Evolutionary conservation across 2,797 vertebrate species (phyloP).

Genomic region (Channa striata): DNA sequence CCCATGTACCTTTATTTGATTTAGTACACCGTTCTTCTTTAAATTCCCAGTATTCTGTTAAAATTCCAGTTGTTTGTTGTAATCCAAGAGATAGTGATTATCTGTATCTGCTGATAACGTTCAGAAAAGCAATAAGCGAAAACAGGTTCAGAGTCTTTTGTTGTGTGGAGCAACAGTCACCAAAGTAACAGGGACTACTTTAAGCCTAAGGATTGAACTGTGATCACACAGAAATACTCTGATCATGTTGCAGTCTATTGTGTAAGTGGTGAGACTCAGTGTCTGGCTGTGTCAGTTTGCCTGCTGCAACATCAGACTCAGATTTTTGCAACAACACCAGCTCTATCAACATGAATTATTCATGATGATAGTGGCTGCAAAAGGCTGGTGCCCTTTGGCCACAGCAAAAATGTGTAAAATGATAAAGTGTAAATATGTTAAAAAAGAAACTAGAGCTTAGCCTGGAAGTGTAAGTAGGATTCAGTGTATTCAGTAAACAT

Average conservation of each 20-base stretch:
- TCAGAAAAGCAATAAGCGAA: not conserved
- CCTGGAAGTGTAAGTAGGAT: no score
- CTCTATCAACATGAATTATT: not conserved
- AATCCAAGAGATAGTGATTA: not conserved
- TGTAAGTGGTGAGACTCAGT: constrained; percentile 37
- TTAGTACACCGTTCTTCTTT: not conserved
- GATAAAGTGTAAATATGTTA: not conserved
- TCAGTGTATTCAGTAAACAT: not conserved
- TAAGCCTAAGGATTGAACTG: constrained; percentile 39
- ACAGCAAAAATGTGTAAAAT: not conserved
- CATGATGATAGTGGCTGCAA: not conserved
- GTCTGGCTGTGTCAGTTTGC: constrained; percentile 3
- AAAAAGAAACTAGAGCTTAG: not conserved
- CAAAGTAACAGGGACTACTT: not conserved
- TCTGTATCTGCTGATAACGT: not conserved
- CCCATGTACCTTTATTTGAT: constrained; percentile 5
- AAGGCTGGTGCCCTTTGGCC: not conserved
- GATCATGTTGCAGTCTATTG: constrained; percentile 57
- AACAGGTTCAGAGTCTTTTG: no score
- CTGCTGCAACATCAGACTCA: not conserved
- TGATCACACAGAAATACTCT: constrained; percentile 59
- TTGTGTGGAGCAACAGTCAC: not conserved
- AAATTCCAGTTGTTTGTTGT: not conserved
- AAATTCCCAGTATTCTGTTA: not conserved
- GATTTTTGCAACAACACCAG: no score